These are phyloP conservation scores for Pelodiscus sinensis DNA, from an alignment of 2,113 vertebrate genomes.

Conservation along the genomic window DNA sequence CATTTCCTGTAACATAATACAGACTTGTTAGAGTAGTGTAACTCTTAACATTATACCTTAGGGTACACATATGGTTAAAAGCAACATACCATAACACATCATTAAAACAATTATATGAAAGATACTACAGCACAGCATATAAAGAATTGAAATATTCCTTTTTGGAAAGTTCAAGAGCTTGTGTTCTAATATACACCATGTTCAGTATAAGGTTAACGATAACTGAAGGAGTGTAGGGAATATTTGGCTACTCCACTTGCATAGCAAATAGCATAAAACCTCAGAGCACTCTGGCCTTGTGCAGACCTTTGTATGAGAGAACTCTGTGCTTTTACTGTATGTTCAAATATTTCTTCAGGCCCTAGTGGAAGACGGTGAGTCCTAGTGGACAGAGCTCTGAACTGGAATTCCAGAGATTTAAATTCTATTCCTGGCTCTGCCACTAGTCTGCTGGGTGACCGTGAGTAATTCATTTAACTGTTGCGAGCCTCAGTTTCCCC, in stretches of 20 bases:
- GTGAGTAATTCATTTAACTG: not conserved
- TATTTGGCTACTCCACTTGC: not conserved
- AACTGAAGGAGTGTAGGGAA: not conserved
- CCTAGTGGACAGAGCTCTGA: not conserved
- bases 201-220: not conserved
- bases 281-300: rapidly evolving
- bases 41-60: not conserved
- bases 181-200: not conserved
- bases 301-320: not conserved
- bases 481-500: not conserved
- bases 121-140: not conserved
- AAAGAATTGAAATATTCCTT: rapidly evolving
- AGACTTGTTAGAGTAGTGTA: not conserved
- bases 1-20: slow-evolving; percentile 78
- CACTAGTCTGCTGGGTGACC: not conserved
- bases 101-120: not conserved
- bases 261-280: not conserved
- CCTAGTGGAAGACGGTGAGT: not conserved
- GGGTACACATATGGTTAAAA: rapidly evolving
- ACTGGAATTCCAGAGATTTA: not conserved
- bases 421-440: not conserved
- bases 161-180: not conserved
- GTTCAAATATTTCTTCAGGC: not conserved
- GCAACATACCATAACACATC: not conserved
- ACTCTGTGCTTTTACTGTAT: not conserved